Conservation (phyloP, 2,113 vertebrate species). For the Cyanoramphus novaezelandiae region DNA sequence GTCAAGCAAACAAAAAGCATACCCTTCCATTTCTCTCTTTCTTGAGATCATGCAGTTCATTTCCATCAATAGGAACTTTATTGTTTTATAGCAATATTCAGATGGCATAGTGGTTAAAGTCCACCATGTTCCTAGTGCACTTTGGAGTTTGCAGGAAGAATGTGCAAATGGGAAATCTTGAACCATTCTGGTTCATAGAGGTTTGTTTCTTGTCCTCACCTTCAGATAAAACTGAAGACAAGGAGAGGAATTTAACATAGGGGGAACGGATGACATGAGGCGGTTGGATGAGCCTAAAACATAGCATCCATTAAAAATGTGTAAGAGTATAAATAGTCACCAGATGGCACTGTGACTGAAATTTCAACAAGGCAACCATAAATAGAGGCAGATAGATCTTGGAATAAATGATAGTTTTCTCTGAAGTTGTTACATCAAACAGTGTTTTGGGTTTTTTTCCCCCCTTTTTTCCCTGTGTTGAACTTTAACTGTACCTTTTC, state of each 20-base stretch:
- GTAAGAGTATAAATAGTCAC: constrained; percentile 49
- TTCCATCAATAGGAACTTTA: not conserved
- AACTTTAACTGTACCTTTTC: not conserved
- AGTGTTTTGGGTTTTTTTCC: not conserved
- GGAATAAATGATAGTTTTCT: constrained; percentile 17
- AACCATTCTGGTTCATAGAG: not conserved
- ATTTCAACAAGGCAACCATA: not conserved
- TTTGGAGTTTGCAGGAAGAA: not conserved
- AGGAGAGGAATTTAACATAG: not conserved
- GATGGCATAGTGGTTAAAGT: not conserved
- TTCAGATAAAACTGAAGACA: not conserved
- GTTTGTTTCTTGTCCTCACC: not conserved
- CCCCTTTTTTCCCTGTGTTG: not conserved
- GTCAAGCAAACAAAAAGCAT: not conserved
- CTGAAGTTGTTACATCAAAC: not conserved
- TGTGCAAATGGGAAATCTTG: not conserved
- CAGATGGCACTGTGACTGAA: constrained; percentile 69
- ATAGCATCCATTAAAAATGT: constrained; percentile 7
- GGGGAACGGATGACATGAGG: not conserved
- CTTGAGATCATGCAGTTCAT: not conserved
- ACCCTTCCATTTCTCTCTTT: not conserved
- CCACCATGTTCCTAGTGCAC: not conserved
- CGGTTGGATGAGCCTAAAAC: constrained; percentile 1
- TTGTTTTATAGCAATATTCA: not conserved
- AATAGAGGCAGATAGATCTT: constrained; percentile 1